Evolutionary conservation across 2,888 invertebrate genomes (phyloP).

Genomic region (Neoitamus cyanurus): DNA sequence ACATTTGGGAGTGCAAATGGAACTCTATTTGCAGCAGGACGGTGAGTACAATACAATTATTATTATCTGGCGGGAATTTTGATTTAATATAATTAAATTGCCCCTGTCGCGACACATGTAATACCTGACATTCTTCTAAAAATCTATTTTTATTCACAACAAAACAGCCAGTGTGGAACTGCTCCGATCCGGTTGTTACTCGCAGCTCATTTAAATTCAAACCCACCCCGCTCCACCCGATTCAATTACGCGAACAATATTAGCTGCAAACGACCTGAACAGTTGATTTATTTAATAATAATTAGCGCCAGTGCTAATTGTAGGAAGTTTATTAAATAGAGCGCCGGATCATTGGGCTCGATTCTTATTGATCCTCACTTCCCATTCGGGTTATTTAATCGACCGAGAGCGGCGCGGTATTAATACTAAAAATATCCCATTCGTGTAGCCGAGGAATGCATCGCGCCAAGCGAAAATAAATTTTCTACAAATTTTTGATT

Average conservation of each 20-base stretch:
- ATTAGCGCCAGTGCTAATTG: slow-evolving; percentile 6
- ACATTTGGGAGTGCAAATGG: slow-evolving; percentile 96
- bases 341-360: neutral
- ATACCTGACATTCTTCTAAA: neutral
- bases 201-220: neutral
- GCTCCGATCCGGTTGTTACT: neutral
- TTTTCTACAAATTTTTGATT: slow-evolving; percentile 10
- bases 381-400: slow-evolving; percentile 11
- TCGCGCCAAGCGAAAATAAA: neutral
- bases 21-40: slow-evolving; percentile 91
- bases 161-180: neutral
- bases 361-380: neutral
- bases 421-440: neutral
- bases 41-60: slow-evolving; percentile 66
- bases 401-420: neutral
- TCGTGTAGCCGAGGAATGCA: neutral
- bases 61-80: neutral
- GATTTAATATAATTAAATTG: neutral
- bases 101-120: neutral
- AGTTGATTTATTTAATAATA: neutral
- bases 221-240: neutral
- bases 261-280: neutral
- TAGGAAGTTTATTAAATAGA: slow-evolving; percentile 9
- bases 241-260: neutral
- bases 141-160: neutral